These are phyloP conservation scores for Columba janthina DNA, from an alignment of 2,113 vertebrate species.

Conservation along the genomic window DNA sequence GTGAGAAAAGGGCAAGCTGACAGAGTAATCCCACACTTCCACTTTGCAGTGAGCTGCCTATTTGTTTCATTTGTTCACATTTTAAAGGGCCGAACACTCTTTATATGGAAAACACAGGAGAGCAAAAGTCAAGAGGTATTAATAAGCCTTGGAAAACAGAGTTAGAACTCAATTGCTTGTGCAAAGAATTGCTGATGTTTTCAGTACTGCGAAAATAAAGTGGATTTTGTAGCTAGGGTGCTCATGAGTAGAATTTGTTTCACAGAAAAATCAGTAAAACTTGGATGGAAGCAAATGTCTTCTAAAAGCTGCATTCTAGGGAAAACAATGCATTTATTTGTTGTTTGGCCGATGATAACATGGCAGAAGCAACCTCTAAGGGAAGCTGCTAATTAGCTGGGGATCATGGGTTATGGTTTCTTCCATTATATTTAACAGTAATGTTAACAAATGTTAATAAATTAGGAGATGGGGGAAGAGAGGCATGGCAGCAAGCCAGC, in stretches of 20 bases:
- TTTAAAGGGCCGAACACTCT: neutral
- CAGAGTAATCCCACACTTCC: neutral
- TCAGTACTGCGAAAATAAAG: neutral
- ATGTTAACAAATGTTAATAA: neutral
- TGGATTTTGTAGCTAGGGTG: neutral
- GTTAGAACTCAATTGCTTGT: neutral
- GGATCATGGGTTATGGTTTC: neutral
- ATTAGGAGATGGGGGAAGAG: neutral
- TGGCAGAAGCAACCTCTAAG: neutral
- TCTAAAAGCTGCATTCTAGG: neutral
- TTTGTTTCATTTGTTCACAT: neutral
- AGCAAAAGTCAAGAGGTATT: neutral
- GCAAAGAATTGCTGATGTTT: neutral
- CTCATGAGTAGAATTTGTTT: neutral
- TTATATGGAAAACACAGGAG: neutral
- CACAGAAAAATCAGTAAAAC: neutral
- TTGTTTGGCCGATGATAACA: neutral
- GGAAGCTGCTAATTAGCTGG: neutral
- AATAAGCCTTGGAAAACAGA: neutral
- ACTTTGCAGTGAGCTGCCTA: neutral
- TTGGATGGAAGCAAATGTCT: neutral
- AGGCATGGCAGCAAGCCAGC: neutral
- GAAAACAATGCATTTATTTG: neutral
- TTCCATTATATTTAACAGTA: neutral
- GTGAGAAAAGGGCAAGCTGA: neutral